Evolutionary conservation across 64 coral and sea anemone genomes (phyloP).

Genomic region (Astreopora myriophthalma): DNA sequence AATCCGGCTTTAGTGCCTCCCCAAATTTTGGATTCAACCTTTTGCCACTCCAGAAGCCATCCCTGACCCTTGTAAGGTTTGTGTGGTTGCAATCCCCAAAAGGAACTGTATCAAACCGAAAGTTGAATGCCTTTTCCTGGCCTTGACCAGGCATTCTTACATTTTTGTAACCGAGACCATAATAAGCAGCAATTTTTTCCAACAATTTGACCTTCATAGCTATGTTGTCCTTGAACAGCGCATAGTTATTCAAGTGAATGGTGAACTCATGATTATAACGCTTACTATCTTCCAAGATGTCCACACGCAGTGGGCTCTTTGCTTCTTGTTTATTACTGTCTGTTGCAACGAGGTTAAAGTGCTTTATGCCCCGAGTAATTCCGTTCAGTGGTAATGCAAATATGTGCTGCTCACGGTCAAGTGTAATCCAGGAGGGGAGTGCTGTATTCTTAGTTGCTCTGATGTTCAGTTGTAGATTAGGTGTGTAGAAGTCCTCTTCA

Average conservation of each 20-base stretch:
- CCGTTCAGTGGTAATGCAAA: constrained; percentile 30
- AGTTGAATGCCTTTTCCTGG: constrained; percentile 1
- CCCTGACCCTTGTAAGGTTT: background rate
- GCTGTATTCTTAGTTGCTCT: background rate
- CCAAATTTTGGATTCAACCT: constrained; percentile 3
- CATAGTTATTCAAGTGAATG: constrained; percentile 23
- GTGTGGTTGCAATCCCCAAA: background rate
- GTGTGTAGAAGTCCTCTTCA: constrained; percentile 22
- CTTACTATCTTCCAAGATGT: background rate
- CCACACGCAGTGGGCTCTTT: background rate
- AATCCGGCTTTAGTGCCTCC: constrained; percentile 15
- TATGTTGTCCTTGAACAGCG: constrained; percentile 13
- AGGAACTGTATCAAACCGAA: constrained; percentile 47
- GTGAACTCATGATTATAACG: constrained; percentile 48
- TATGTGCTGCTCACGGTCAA: constrained; percentile 20
- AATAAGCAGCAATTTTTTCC: constrained; percentile 47
- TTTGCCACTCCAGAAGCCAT: constrained; percentile 29
- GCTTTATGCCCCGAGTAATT: background rate
- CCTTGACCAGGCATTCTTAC: constrained; percentile 19
- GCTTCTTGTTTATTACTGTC: background rate
- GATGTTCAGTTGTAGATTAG: constrained; percentile 13
- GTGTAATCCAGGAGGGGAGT: background rate
- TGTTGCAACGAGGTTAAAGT: constrained; percentile 6
- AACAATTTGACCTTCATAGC: constrained; percentile 8
- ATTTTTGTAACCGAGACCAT: constrained; percentile 1